These are phyloP conservation scores for Pseudomyrmex pallidus DNA, from an alignment of 1,140 invertebrate genomes.

Conservation along the genomic window DNA sequence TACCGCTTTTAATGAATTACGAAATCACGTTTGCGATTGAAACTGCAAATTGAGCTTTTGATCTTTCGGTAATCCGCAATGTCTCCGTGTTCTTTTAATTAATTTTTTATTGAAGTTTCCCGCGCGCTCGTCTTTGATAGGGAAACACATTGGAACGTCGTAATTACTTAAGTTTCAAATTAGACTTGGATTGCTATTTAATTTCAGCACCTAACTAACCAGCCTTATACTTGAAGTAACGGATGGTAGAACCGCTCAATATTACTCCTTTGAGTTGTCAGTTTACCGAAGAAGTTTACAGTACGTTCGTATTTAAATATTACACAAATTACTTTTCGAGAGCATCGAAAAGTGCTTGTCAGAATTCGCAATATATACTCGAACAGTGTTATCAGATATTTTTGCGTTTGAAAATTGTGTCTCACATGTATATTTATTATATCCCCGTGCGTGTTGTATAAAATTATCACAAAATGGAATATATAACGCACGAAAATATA, in stretches of 20 bases:
- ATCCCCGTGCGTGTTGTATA: background rate
- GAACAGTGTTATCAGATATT: background rate
- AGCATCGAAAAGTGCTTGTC: background rate
- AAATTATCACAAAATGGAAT: background rate
- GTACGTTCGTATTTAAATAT: constrained; percentile 18
- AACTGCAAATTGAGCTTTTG: constrained; percentile 41
- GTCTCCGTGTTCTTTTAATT: constrained; percentile 57
- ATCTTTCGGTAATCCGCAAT: constrained; percentile 46
- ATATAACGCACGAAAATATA: background rate
- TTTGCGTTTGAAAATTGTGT: background rate
- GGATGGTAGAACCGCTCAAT: constrained; percentile 26
- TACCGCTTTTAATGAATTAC: constrained; percentile 45
- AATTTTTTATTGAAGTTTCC: constrained; percentile 59
- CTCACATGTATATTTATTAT: background rate
- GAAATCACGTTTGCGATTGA: constrained; percentile 17
- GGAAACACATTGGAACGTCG: constrained; percentile 51
- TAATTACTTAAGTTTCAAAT: constrained; percentile 70
- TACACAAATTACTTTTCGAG: background rate
- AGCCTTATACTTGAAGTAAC: constrained; percentile 42
- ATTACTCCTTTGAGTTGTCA: constrained; percentile 24
- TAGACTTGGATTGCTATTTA: constrained; percentile 62
- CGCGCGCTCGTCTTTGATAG: constrained; percentile 41
- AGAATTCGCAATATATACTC: background rate
- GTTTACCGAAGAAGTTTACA: constrained; percentile 24
- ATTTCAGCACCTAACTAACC: constrained; percentile 63